Base-by-base conservation (phyloP, 2,797 vertebrate genomes). In the Microctenopoma steveboyesi region DNA sequence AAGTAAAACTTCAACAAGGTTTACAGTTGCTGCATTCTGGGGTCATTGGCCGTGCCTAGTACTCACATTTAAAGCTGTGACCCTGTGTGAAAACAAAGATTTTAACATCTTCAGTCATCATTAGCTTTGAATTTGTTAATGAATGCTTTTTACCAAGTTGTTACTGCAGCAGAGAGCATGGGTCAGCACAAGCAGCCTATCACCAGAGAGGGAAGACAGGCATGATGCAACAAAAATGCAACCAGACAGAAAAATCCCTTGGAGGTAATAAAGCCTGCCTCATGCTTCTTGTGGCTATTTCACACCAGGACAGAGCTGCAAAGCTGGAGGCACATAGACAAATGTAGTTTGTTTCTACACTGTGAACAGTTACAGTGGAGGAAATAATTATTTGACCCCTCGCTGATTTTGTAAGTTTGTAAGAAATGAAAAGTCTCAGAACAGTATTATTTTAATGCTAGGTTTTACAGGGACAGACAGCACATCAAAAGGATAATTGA, bases 151-250 rank as follows among this genome's bases (percentile, higher is more conserved):
- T 67, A 73, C 76, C 45, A 69, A 74, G 63, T 60, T 55, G 46
- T 64, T 64, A 64, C 72, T 52, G 72, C 62, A 40, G 9, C 28
- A 39, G 63, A 53, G 42, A 57, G 52, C 71, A 81, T 54, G 64
- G 74, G 64, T 80, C 84, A 74, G 83, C 48, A 25, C 57, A 58
- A 60, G 70, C 66, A 47, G 48, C 54, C 57, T 28, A 58, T 82
- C 50, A 55, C 55, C 51, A 69, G 49, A 80, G 72, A 71, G 60
- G n/a, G 60, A 78, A 46, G 58, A 58, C 75, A 78, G 71, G 89
- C 85, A 74, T 89, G 87, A 91, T 85, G 87, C 83, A 92, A 91
- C 73, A 79, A 80, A 85, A 85, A 88, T 87, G 89, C 80, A 89
- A 90, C 69, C 82, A 86, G 87, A 93, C 86, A 88, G 82, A 80